Conservation (phyloP, 2,888 invertebrate genomes). For the Drosophila prolongata region DNA sequence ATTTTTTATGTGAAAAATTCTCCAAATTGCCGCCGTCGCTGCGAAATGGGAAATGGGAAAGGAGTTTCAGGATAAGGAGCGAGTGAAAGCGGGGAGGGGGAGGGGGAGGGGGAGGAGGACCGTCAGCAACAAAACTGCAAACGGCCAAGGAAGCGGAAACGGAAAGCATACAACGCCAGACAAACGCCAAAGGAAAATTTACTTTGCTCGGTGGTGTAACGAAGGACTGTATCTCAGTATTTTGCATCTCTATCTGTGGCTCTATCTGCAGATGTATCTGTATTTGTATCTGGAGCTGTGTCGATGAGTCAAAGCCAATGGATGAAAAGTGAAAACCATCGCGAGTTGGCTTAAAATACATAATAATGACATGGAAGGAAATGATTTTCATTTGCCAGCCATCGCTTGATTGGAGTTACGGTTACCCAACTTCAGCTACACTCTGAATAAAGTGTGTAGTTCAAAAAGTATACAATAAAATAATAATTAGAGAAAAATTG, state of each 20-base stretch:
- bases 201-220: constrained; percentile 21
- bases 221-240: constrained; percentile 22
- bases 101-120: constrained; percentile 16
- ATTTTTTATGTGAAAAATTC: constrained; percentile 79
- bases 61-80: constrained; percentile 39
- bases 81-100: constrained; percentile 11
- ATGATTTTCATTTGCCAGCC: constrained; percentile 77
- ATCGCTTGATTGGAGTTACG: constrained; percentile 46
- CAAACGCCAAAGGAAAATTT: constrained; percentile 61
- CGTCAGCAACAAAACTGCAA: constrained; percentile 66
- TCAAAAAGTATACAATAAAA: no score
- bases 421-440: constrained; percentile 20
- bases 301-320: constrained; percentile 37
- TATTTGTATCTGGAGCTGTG: constrained; percentile 9
- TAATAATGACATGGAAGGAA: constrained; percentile 79
- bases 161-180: constrained; percentile 77
- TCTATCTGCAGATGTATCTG: constrained; percentile 5
- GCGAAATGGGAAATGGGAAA: constrained; percentile 40
- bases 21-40: constrained; percentile 43
- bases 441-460: neutral
- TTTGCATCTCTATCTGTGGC: constrained; percentile 14
- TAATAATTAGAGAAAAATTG: no score
- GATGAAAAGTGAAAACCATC: constrained; percentile 70
- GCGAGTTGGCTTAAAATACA: constrained; percentile 61
- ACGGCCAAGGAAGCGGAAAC: constrained; percentile 77